These are phyloP conservation scores for Polylopha cassiicola DNA, from an alignment of 2,888 invertebrate genomes.

Conservation along the genomic window DNA sequence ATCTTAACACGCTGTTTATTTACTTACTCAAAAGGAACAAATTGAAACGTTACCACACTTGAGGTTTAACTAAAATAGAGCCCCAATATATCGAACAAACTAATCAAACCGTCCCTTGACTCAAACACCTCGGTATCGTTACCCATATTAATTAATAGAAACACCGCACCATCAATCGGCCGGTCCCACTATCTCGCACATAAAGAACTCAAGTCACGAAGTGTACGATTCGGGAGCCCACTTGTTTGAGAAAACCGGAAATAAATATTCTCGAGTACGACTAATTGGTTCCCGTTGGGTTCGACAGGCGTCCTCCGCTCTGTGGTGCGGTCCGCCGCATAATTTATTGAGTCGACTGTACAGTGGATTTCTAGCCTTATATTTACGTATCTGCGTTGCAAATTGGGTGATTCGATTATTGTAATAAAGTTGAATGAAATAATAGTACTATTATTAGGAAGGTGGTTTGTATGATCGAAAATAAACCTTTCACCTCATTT, in stretches of 20 bases:
- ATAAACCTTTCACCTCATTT: too few species aligned
- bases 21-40: too few species aligned
- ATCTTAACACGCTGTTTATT: too few species aligned
- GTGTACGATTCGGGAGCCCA: conserved; percentile 46
- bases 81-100: neutral
- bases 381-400: conserved; percentile 40
- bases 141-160: conserved; percentile 17
- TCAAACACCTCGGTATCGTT: conserved; percentile 1
- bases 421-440: conserved; percentile 15
- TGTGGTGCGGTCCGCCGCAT: conserved; percentile 60
- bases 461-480: too few species aligned
- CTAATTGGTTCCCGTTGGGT: conserved; percentile 74
- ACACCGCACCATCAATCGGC: conserved; percentile 36
- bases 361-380: conserved; percentile 34
- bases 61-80: neutral
- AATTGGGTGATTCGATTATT: conserved; percentile 24
- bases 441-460: too few species aligned
- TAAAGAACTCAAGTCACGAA: conserved; percentile 53
- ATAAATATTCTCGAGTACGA: conserved; percentile 70
- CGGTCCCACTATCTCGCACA: conserved; percentile 35
- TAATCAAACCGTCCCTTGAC: conserved; percentile 9
- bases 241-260: conserved; percentile 68
- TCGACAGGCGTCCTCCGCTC: conserved; percentile 62
- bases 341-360: conserved; percentile 65
- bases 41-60: too few species aligned